phyloP scores from a whole-genome alignment of 2,113 vertebrate genomes.

The Xenopus borealis region DNA sequence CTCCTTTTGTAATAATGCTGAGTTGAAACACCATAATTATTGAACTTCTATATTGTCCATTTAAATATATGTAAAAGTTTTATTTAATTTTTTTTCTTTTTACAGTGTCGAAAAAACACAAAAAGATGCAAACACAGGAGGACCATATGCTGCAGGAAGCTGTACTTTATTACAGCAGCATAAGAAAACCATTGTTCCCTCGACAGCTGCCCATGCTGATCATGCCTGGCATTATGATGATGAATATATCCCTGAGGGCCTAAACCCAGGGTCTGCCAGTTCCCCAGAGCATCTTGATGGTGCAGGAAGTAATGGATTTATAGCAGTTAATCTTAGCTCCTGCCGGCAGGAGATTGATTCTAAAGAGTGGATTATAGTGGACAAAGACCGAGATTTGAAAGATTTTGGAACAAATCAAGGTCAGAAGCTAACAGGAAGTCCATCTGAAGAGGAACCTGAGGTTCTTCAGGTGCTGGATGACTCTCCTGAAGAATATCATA shows the following conservation, averaged over 20 bases:
- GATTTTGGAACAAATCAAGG: slow-evolving; percentile 74
- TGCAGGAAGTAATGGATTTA: slow-evolving; percentile 83
- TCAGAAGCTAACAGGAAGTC: slow-evolving; percentile 77
- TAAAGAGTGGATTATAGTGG: slow-evolving; percentile 94
- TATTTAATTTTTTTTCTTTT: slow-evolving; percentile 5
- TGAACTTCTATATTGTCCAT: no score
- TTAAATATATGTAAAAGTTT: not conserved
- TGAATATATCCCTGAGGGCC: slow-evolving; percentile 79
- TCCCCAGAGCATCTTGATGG: slow-evolving; percentile 84
- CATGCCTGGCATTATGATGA: slow-evolving; percentile 91
- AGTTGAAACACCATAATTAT: no score
- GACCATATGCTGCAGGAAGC: slow-evolving; percentile 56
- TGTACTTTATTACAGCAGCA: slow-evolving; percentile 52
- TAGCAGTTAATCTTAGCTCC: slow-evolving; percentile 91
- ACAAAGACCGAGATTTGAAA: slow-evolving; percentile 77
- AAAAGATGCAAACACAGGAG: slow-evolving; percentile 61
- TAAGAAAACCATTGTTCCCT: slow-evolving; percentile 62
- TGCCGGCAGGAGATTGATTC: slow-evolving; percentile 89
- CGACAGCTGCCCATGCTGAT: slow-evolving; percentile 60
- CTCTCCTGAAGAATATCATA: slow-evolving; percentile 68
- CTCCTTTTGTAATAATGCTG: no score
- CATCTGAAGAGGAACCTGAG: slow-evolving; percentile 89
- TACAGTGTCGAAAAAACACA: slow-evolving; percentile 77
- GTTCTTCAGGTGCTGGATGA: slow-evolving; percentile 78
- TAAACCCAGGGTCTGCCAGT: slow-evolving; percentile 76